Evolutionary conservation across 2,888 invertebrate genomes (phyloP).

Genomic region (Plagodis pulveraria): DNA sequence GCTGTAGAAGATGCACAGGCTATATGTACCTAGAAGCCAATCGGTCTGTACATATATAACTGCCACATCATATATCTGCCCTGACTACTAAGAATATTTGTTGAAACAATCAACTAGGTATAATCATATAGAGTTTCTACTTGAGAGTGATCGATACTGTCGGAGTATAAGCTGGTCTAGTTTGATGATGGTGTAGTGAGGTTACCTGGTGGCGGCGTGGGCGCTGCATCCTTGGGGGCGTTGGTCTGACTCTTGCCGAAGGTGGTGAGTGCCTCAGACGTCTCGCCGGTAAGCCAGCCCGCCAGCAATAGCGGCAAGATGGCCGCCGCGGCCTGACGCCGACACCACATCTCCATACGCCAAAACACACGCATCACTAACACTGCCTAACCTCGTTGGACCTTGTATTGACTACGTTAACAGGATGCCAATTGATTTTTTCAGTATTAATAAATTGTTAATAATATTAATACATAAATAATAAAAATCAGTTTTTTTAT

Average conservation of each 20-base stretch:
- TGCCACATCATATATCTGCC: too few species aligned
- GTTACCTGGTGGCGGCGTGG: slow-evolving; percentile 85
- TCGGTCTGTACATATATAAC: too few species aligned
- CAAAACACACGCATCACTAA: slow-evolving; percentile 64
- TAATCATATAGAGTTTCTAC: too few species aligned
- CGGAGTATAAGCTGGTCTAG: neutral
- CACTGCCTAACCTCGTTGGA: slow-evolving; percentile 34
- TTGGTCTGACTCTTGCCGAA: slow-evolving; percentile 88
- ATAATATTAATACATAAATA: too few species aligned
- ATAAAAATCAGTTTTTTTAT: too few species aligned
- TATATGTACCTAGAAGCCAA: too few species aligned
- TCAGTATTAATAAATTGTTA: neutral
- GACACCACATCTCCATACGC: slow-evolving; percentile 77
- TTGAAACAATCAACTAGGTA: too few species aligned
- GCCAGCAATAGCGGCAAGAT: slow-evolving; percentile 68
- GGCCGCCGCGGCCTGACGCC: slow-evolving; percentile 65
- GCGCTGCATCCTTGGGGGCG: slow-evolving; percentile 81
- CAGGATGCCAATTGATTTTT: slow-evolving; percentile 1
- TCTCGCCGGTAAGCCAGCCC: slow-evolving; percentile 74
- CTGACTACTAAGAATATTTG: too few species aligned
- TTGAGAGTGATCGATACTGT: too few species aligned
- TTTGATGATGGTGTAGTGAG: neutral
- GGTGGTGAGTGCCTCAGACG: slow-evolving; percentile 87
- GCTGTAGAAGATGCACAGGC: too few species aligned
- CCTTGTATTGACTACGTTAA: slow-evolving; percentile 14